Base-by-base conservation (phyloP, 2,888 invertebrate species). In the Polymixis lichenea region DNA sequence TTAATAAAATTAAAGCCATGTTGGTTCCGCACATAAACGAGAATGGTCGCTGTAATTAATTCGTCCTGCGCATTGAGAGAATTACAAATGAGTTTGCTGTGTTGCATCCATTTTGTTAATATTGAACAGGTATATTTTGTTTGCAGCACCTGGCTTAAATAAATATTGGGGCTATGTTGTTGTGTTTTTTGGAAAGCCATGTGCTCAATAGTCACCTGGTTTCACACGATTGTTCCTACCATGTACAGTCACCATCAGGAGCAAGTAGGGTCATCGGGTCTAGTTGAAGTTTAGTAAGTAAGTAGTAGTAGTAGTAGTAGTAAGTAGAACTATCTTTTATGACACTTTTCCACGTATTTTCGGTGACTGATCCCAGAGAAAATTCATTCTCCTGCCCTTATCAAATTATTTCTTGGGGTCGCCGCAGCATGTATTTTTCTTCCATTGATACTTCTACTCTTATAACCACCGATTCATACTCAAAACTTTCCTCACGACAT, bases 51-150 rank as follows among this genome's bases (percentile, higher is more conserved):
- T 72, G 75, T 86, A 84, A 86, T 86, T 86, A 84, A 86, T 86
- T 86, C 79, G 82, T 66, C 53, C 64, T 61, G 80, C 66, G 60
- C 82, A 84, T 75, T 84, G 78, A 80, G 82, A 70, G 86, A 86
- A 86, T 86, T 70, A 78, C 72, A 84, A 86, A 86, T 86, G 80
- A 79, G 80, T 78, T 77, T 53, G 46, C 53, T 22, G 70, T 60
- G 66, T 71, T 73, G 69, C 77, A 77, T 65, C 32, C 66, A 75
- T 86, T 83, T 82, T 80, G 78, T 84, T 80, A 76, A 84, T 82
- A 61, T 82, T 75, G 25, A 55, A 66, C n/a, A 28, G 49, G 53
- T 72, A 72, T 56, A 73, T 65, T 75, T 66, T 74, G 70, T 64
- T 73, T 43, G 58, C 46, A 82, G 51, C 78, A 67, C 62, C 51